Conservation (phyloP, 1,140 invertebrate species). For the Drosophila micromelanica region DNA sequence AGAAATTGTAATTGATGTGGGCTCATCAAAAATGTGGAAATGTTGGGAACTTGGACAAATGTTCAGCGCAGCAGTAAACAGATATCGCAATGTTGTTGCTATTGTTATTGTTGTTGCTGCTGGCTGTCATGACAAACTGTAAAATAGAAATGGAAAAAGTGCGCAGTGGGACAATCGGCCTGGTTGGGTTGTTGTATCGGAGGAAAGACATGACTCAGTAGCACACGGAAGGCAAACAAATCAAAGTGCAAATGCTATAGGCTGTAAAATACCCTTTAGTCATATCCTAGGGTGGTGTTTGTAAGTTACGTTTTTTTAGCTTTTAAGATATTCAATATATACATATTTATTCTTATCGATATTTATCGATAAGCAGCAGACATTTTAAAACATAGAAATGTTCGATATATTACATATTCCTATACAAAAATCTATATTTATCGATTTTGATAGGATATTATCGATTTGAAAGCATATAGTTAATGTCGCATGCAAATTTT, state of each 20-base stretch:
- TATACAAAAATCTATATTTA: not conserved
- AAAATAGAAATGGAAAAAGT: slow-evolving; percentile 2
- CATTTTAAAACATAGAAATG: too few species aligned
- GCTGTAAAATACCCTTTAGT: too few species aligned
- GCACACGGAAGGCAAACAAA: slow-evolving; percentile 10
- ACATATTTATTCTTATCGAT: not conserved
- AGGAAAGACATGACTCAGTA: slow-evolving; percentile 13
- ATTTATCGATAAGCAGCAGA: not conserved
- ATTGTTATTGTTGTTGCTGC: not conserved
- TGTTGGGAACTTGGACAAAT: slow-evolving; percentile 46
- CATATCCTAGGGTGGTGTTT: not conserved
- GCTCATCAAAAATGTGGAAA: slow-evolving; percentile 47
- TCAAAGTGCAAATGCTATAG: not conserved
- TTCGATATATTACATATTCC: too few species aligned
- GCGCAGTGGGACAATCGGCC: not conserved
- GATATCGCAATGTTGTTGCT: slow-evolving; percentile 24
- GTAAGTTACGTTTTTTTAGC: not conserved
- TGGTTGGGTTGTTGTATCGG: not conserved
- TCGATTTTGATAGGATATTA: not conserved
- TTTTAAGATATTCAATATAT: too few species aligned
- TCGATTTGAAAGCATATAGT: too few species aligned
- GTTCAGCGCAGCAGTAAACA: slow-evolving; percentile 27
- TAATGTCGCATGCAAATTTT: not conserved
- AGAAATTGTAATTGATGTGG: slow-evolving; percentile 35
- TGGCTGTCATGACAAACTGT: slow-evolving; percentile 19